Base-by-base conservation (phyloP, 2,888 invertebrate species). In the Gymnocheta viridis region DNA sequence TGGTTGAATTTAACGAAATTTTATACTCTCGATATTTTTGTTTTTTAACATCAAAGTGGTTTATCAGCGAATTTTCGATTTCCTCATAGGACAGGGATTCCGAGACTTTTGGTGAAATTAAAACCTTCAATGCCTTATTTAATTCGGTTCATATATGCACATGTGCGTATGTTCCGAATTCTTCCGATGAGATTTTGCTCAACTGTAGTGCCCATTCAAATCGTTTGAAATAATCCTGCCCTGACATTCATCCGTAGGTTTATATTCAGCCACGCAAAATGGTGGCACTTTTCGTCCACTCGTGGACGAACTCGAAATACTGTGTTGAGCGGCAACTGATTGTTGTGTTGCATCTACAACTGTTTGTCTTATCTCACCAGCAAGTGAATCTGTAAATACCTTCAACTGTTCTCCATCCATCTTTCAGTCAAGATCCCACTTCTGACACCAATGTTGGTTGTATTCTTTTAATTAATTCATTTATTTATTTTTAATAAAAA, bases 111-210 rank as follows among this genome's bases (percentile, higher is more conserved):
- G 73, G 62, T n/a, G 19, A 22, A 27, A 74, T 19, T 1, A 74
- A 12, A n/a, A 74, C 24, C 10, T 74, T 74, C 7, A 84, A 29
- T 7, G 82, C 74, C 27, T 76, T 70, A n/a, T 85, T 85, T 7
- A 86, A 49, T 47, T 85, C 85, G 6, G 17, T 4, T 1, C 78
- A 78, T 78, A 85, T n/a, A n/a, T 86, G 73, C 9, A 84, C 80
- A 17, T 77, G 79, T 24, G 80, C 80, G 22, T 62, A 86, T 1
- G 66, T 80, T 1, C 54, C 58, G 17, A 44, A 66, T 10, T 82
- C 73, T 14, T 38, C 14, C 0, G 17, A n/a, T 0, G 24, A 4
- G n/a, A 85, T 69, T 70, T 82, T 82, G 19, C 81, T 80, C 2
- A 83, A 10, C n/a, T 74, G 9, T 1, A 85, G 77, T 19, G 82